Base-by-base conservation (phyloP, 1,140 invertebrate genomes). In the Nautilus pompilius region DNA sequence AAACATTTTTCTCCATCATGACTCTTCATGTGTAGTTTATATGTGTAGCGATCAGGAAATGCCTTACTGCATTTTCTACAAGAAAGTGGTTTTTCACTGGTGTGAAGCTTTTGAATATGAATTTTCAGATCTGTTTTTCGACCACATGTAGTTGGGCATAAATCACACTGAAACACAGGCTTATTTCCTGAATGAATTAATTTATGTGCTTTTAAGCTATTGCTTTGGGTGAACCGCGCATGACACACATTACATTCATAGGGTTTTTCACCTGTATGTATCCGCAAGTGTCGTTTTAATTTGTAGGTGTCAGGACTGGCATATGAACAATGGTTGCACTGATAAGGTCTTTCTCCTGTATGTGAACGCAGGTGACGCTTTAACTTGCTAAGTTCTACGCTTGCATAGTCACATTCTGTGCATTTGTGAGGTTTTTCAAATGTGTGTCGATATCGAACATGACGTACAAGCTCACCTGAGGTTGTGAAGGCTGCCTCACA, bases 1-100 rank as follows among this genome's bases (percentile, higher is more conserved):
- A 92, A 98, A 82, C 95, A 98, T 79, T 98, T 98, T 83, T 99
- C 95, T 2, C 95, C 95, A 79, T 98, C 95, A 74, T 99, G 96
- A 1, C 92, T 92, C 85, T 95, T 90, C 69, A 87, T 86, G 76
- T 91, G 90, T 51, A 90, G 54, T 65, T 84, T 84, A 60, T 78
- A 84, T 8, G 83, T 84, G 66, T 89, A 89, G 48, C 88, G 86
- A 83, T 99, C 95, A 0, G 94, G 92, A 82, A 96, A 96, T 60
- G 89, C 87, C 84, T 96, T 94, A 3, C 91, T 91, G 82, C 95
- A 99, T 71, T 94, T 87, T 80, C 93, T 95, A 82, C 95, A 99
- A 65, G 91, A 90, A 3, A 97, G 80, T 0, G 94, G 94, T 76
- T 91, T 91, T 73, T 96, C 95, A 13, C 93, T 92, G 17, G 93